A percentile compares a stretch with the other conserved stretches of the same genome.
phyloP scores from a whole-genome alignment of 2,888 invertebrate genomes.

The Rhagium mordax region DNA sequence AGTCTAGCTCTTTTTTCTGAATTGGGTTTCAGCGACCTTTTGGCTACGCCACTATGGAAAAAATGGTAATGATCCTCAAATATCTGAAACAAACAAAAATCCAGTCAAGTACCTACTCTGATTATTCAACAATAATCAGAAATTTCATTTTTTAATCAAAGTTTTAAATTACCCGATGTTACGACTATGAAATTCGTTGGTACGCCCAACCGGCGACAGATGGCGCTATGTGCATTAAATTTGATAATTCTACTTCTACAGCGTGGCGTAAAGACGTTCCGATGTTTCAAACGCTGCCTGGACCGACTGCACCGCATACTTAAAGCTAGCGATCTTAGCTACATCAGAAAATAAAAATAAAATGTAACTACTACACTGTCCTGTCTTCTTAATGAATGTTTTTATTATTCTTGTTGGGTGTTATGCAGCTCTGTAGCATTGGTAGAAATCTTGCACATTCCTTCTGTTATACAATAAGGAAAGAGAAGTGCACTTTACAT shows the following conservation, averaged over 20 bases:
- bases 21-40: constrained; percentile 83
- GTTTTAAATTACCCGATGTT: too few species aligned
- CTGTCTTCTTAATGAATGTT: constrained; percentile 6
- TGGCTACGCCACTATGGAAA: constrained; percentile 84
- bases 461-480: neutral
- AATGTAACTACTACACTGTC: neutral
- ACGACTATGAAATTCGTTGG: neutral
- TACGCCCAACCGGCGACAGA: neutral
- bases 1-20: constrained; percentile 80
- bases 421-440: neutral
- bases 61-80: constrained; percentile 90
- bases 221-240: neutral
- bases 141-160: too few species aligned
- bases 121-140: too few species aligned
- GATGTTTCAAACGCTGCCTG: too few species aligned
- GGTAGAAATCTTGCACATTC: constrained; percentile 1
- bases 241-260: too few species aligned
- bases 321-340: neutral
- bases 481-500: neutral
- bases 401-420: constrained; percentile 17
- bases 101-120: neutral
- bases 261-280: neutral
- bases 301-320: neutral
- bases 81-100: constrained; percentile 77
- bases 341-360: neutral